These are phyloP conservation scores for Passer domesticus DNA, from an alignment of 2,113 vertebrate genomes.

Conservation along the genomic window DNA sequence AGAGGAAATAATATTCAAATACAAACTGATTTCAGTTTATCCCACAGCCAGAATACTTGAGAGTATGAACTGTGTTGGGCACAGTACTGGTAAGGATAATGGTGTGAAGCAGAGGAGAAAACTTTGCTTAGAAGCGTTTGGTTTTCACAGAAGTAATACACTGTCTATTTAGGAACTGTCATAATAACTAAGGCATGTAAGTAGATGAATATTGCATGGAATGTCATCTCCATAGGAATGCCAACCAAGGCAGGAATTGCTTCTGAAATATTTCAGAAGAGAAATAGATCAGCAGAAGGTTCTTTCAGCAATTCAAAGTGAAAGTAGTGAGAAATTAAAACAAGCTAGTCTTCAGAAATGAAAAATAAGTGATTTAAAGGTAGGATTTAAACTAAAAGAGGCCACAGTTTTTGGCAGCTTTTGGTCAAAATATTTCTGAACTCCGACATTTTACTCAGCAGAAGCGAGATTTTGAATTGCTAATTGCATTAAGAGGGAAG, in stretches of 20 bases:
- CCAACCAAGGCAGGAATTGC: background rate
- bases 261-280: background rate
- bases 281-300: background rate
- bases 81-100: slow-evolving; percentile 27
- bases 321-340: background rate
- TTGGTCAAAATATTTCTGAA: background rate
- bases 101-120: slow-evolving; percentile 18
- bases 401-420: background rate
- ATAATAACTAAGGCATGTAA: background rate
- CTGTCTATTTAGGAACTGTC: background rate
- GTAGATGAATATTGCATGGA: background rate
- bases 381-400: background rate
- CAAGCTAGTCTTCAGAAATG: background rate
- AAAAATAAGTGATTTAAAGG: background rate
- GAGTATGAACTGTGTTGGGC: background rate
- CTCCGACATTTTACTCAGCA: background rate
- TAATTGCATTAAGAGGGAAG: background rate
- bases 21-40: background rate
- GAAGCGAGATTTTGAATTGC: background rate
- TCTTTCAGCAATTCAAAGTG: background rate
- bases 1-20: slow-evolving; percentile 5
- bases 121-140: background rate
- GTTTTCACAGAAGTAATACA: background rate
- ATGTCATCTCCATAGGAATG: background rate
- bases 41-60: background rate